These are phyloP conservation scores for Dromiciops gliroides DNA, from an alignment of 2,113 vertebrate species.

Conservation along the genomic window DNA sequence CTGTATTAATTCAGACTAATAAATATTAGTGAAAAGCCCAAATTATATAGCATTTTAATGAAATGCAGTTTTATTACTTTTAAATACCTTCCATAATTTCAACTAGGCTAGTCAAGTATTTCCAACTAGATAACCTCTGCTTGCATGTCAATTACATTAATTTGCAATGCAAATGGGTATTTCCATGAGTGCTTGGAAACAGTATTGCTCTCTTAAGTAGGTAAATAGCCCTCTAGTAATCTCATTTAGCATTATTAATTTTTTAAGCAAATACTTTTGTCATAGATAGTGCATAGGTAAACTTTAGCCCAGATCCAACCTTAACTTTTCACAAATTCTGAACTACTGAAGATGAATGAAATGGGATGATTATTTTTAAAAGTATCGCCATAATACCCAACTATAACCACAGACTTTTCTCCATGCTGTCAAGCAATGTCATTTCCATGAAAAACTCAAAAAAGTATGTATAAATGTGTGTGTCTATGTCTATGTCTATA, in stretches of 20 bases:
- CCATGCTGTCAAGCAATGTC: neutral
- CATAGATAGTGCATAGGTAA: neutral
- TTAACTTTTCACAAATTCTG: neutral
- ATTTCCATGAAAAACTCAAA: neutral
- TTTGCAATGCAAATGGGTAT: neutral
- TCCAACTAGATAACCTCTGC: neutral
- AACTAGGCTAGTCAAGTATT: neutral
- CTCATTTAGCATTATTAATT: neutral
- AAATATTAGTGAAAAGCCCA: conserved; percentile 5
- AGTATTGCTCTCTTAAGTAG: neutral
- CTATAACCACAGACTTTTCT: neutral
- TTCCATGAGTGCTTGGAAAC: neutral
- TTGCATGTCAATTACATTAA: neutral
- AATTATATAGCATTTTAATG: neutral
- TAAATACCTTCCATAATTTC: neutral
- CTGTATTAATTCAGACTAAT: neutral
- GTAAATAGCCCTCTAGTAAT: neutral
- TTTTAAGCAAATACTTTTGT: neutral
- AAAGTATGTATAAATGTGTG: no score
- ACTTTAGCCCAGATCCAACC: neutral
- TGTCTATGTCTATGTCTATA: no score
- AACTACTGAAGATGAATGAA: neutral
- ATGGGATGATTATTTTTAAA: neutral
- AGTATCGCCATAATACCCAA: no score
- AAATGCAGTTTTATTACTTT: conserved; percentile 13